These are phyloP conservation scores for Cydia pomonella DNA, from an alignment of 1,140 invertebrate genomes.

Conservation along the genomic window DNA sequence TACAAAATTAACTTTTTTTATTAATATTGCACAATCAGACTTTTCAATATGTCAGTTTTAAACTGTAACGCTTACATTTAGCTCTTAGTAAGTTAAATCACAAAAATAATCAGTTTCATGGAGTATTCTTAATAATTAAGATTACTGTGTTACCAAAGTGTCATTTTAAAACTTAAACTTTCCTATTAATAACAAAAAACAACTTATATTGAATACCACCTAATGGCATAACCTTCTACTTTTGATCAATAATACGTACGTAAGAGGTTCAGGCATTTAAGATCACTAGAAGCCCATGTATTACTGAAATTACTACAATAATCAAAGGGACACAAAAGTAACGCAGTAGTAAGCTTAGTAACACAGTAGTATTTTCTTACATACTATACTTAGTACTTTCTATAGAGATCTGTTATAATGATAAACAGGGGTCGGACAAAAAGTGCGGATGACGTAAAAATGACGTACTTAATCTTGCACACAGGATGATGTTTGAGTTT, in stretches of 20 bases:
- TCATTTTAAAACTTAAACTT: not conserved
- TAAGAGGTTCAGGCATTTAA: not conserved
- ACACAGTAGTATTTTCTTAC: constrained; percentile 4
- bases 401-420: constrained; percentile 4
- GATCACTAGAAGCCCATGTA: not conserved
- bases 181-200: constrained; percentile 19
- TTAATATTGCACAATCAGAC: not conserved
- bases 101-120: not conserved
- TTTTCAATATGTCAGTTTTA: constrained; percentile 5
- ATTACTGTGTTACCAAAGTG: not conserved
- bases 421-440: too few relatives aligned
- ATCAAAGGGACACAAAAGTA: constrained; percentile 3
- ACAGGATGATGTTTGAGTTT: too few relatives aligned
- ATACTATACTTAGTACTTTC: not conserved
- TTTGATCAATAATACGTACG: not conserved
- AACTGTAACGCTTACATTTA: constrained; percentile 4
- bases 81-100: not conserved
- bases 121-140: constrained; percentile 1
- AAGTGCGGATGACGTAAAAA: too few relatives aligned
- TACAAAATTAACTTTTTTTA: not conserved
- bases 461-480: too few relatives aligned
- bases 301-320: constrained; percentile 1
- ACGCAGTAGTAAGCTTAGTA: constrained; percentile 1
- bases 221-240: too few relatives aligned
- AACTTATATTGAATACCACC: not conserved